phyloP scores from a whole-genome alignment of 2,797 vertebrate genomes.

The Aselliscus stoliczkanus region DNA sequence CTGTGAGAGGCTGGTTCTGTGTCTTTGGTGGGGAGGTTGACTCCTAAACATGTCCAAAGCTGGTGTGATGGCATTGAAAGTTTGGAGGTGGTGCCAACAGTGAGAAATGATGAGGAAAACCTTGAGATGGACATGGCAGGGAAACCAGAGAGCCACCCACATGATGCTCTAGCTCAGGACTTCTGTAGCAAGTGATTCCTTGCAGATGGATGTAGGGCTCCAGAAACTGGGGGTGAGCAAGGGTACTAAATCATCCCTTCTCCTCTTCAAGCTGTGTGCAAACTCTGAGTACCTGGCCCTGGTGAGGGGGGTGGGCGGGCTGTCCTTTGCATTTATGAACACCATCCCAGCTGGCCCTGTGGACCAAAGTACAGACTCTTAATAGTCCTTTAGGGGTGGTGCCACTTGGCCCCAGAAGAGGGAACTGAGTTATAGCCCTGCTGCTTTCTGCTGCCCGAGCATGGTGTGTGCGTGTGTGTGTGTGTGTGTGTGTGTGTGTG shows the following conservation, averaged over 20 bases:
- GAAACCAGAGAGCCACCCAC: background rate
- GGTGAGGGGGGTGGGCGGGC: background rate
- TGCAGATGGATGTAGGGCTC: background rate
- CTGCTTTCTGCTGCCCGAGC: background rate
- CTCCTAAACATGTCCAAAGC: background rate
- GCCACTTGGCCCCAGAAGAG: rapidly evolving
- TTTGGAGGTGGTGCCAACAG: background rate
- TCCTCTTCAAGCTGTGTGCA: background rate
- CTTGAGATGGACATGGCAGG: background rate
- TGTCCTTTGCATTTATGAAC: background rate
- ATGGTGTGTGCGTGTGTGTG: background rate
- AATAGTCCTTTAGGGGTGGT: background rate
- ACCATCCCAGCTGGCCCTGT: background rate
- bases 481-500: rapidly evolving
- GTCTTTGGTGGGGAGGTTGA: background rate
- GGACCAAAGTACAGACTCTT: background rate
- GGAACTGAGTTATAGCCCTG: background rate
- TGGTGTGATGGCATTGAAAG: background rate
- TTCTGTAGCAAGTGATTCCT: background rate
- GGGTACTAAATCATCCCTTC: background rate
- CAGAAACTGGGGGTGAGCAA: background rate
- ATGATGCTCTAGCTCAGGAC: background rate
- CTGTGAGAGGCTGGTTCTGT: background rate
- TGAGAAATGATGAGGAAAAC: background rate
- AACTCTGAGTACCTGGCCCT: background rate